Evolutionary conservation across 2,797 vertebrate species (phyloP), one percentile per base, ranked within the genome.

Genomic region (Okamejei kenojei): DNA sequence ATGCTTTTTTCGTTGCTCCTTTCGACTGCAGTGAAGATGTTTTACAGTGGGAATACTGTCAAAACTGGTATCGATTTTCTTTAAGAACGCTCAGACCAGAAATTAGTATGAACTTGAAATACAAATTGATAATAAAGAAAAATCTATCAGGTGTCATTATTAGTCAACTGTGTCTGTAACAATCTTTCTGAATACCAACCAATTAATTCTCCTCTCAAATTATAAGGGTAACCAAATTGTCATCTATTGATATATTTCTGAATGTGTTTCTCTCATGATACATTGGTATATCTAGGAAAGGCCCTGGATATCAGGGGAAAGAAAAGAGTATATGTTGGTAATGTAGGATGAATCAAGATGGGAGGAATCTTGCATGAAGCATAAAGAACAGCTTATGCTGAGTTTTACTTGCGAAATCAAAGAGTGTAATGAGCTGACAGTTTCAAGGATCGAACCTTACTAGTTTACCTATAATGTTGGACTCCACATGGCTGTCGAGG

Each of bases 51-150:
- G 29, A 32, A n/a, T 86, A 86, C 29, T 29, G 61, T 86, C 61
- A 26, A 84, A 86, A 63, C 54, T 86, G 54, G 63, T 17, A 86
- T 63, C 21, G 82, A 86, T 86, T 86, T 86, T 86, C 58, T n/a
- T 86, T n/a, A 86, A 82, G 26, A 86, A 58, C 82, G 63, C 13
- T 63, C 29, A 63, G 13, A 86, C 26, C 81, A 29, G 81, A 82
- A 82, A 82, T 82, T 82, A 82, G 21, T 2, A 13, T n/a, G 82
- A 86, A 63, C 82, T 86, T 86, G 29, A 63, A 86, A 86, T 58
- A n/a, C 58, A 65, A 86, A 63, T 86, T 68, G 65, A 86, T 65
- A 86, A 68, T 68, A 63, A 63, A 19, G 38, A 58, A 58, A n/a
- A 86, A 86, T 86, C 82, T 15, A 63, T 63, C 63, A 61, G 15